Base-by-base conservation (phyloP, 2,888 invertebrate species). In the Perithous albicinctus region DNA sequence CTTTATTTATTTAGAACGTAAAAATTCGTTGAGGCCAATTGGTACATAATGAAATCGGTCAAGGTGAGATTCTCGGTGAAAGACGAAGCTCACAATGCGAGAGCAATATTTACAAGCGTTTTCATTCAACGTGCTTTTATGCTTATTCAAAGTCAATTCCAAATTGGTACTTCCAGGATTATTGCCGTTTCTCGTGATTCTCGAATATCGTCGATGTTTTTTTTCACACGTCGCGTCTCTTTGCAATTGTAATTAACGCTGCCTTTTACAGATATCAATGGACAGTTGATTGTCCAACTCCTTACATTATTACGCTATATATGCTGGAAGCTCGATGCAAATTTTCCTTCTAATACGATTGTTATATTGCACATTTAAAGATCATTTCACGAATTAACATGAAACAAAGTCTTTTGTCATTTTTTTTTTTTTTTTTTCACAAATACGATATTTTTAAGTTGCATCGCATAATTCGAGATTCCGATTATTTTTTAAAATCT, bases 1-100 rank as follows among this genome's bases (percentile, higher is more conserved):
- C 35, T 32, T 20, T 78, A 64, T 78, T 78, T 72, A 72, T 78
- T 72, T 64, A 15, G 26, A 72, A 56, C 64, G 35, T 51, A 64
- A 35, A 70, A 78, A 41, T 56, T 51, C 26, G 6, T 10, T 15
- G 43, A 35, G n/a, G 20, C 2, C 72, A 46, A 72, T 59, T 46
- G 51, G 63, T 64, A 64, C 56, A 8, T 43, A 15, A 38, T 46
- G 38, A n/a, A n/a, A 69, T 18, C 23, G 48, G 15, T n/a, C 59
- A 48, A 77, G 77, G 69, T 12, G 15, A 75, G 26, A 29, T n/a
- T 20, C 1, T 48, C 46, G 54, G n/a, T 12, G 2, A 2, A 29
- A 56, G 26, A 29, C 15, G 29, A 2, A 2, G 5, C 1, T n/a
- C 10, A 56, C 3, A 15, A n/a, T 23, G 15, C 32, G 18, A 54